A percentile compares a stretch with the other conserved stretches of the same genome.
These are phyloP conservation scores for Atta colombica DNA, from an alignment of 1,140 invertebrate genomes.

Conservation along the genomic window DNA sequence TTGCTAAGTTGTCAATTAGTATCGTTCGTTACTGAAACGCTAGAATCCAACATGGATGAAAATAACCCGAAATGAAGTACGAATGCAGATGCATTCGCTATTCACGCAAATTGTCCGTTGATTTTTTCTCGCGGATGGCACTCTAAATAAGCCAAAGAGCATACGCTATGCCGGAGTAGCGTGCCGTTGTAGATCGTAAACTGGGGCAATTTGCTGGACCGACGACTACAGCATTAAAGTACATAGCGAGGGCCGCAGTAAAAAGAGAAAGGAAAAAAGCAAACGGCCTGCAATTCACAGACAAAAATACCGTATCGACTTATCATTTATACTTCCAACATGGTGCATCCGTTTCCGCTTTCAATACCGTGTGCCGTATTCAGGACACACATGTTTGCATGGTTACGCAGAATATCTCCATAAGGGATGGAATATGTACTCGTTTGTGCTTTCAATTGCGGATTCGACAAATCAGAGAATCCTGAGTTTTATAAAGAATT, in stretches of 20 bases:
- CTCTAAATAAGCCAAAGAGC: conserved; percentile 53
- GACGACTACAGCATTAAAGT: conserved; percentile 38
- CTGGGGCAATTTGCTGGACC: conserved; percentile 52
- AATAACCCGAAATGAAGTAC: not conserved
- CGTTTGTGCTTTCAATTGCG: conserved; percentile 34
- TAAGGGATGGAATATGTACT: conserved; percentile 17
- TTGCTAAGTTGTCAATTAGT: not conserved
- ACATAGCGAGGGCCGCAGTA: not conserved
- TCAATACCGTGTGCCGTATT: conserved; percentile 37
- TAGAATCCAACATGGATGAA: not conserved
- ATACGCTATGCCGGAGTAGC: not conserved
- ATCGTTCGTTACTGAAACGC: not conserved
- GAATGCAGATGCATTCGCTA: conserved; percentile 8
- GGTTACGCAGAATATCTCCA: conserved; percentile 17
- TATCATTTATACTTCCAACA: conserved; percentile 26
- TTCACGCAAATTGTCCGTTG: conserved; percentile 26
- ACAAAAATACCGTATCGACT: conserved; percentile 49
- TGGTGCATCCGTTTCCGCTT: conserved; percentile 40
- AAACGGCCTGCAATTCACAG: conserved; percentile 11
- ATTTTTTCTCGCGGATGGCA: not conserved
- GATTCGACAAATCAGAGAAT: conserved; percentile 38
- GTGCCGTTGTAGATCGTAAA: conserved; percentile 28
- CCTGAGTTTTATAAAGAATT: conserved; percentile 2
- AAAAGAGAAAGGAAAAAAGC: not conserved
- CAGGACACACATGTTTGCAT: conserved; percentile 26